Evolutionary conservation across 35 echinoderm and acorn worm genomes (phyloP).

Genomic region (Apostichopus japonicus): DNA sequence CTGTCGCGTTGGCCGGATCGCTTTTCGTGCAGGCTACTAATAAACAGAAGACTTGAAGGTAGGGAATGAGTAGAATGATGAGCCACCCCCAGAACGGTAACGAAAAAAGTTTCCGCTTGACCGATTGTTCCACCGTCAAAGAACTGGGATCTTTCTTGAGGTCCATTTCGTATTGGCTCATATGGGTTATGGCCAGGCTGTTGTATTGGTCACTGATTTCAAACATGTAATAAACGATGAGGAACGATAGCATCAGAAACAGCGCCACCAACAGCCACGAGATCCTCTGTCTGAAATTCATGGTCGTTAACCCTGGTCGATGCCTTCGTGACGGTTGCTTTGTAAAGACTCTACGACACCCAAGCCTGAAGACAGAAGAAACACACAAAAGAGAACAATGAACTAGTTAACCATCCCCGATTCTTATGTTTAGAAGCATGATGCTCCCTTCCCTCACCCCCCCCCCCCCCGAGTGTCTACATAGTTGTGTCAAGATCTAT

Average conservation of each 20-base stretch:
- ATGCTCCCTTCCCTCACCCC: no score
- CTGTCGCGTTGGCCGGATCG: conserved; percentile 80
- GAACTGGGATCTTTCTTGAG: conserved; percentile 65
- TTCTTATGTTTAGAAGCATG: no score
- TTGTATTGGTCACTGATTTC: conserved; percentile 99
- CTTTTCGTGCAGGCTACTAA: conserved; percentile 93
- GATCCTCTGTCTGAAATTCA: conserved; percentile 97
- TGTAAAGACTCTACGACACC: no score
- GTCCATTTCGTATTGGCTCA: conserved; percentile 67
- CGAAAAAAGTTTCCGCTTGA: conserved; percentile 68
- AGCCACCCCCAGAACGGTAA: conserved; percentile 94
- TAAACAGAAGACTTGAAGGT: conserved; percentile 94
- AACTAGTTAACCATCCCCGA: no score
- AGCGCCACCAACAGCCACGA: conserved; percentile 82
- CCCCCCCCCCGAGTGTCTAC: no score
- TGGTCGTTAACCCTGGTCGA: conserved; percentile 31
- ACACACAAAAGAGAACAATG: no score
- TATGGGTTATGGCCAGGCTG: conserved; percentile 71
- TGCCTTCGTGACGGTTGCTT: no score
- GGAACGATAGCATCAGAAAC: conserved; percentile 67
- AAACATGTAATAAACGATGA: conserved; percentile 92
- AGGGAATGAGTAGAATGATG: conserved; percentile 77
- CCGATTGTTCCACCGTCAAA: conserved; percentile 62
- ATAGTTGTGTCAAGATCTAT: no score
- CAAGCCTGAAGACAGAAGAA: no score